Base-by-base conservation (phyloP, 2,797 vertebrate species). In the Amazona finschi region DNA sequence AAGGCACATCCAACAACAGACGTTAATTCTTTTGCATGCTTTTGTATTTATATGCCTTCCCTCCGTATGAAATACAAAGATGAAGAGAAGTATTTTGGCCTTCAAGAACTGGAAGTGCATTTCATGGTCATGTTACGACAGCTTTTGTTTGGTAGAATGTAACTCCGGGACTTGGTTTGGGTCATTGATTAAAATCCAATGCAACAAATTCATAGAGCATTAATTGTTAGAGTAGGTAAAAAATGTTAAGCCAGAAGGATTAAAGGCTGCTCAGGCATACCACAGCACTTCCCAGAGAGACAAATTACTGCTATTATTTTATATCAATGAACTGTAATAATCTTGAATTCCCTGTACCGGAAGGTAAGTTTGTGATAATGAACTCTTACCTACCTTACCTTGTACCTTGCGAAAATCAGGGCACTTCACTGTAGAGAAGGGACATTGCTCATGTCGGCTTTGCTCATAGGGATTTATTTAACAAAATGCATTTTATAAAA, bases 261-360 rank as follows among this genome's bases (percentile, higher is more conserved):
- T 86, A 94, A 85, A 76, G 67, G 82, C 44, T 67, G 38, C 85
- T 92, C 85, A 85, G 47, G 55, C 55, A 50, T 76, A 90, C 27
- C 27, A 50, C 28, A 73, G 24, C 16, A 38, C 55, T 55, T 93
- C 78, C 66, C 71, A 84, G 49, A 24, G 72, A 88, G 74, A 95
- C 69, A 70, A 95, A 95, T 52, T 64, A 71, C 57, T 81, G 57
- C 88, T 76, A 93, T 64, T 97, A 91, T 64, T 94, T 90, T 81
- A 21, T 71, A 74, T 50, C 83, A 93, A 78, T 85, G 82, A 93
- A 89, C 44, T 87, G 55, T 57, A 93, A 78, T 85, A 84, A 87
- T 69, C 85, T 65, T 74, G 55, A 60, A 30, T 87, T 74, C 53
- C 47, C 60, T 81, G 72, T 69, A 47, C 50, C 69, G 30, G 58